Evolutionary conservation across 2,797 vertebrate species (phyloP).

Genomic region (Lutjanus argentimaculatus): DNA sequence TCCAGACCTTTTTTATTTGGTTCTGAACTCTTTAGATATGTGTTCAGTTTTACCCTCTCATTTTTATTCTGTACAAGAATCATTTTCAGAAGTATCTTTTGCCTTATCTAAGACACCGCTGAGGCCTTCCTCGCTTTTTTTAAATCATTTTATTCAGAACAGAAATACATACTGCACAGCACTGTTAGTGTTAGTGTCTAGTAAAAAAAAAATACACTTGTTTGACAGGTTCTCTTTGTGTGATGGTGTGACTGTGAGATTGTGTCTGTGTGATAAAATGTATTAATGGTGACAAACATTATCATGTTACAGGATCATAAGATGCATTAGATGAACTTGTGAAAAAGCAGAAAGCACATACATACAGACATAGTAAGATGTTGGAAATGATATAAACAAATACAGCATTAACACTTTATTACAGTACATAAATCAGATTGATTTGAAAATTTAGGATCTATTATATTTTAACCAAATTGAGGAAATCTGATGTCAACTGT

Average conservation of each 20-base stretch:
- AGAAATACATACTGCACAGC: not conserved
- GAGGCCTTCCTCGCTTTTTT: not conserved
- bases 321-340: not conserved
- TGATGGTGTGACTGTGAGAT: not conserved
- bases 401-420: not conserved
- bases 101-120: not conserved
- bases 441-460: not conserved
- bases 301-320: not conserved
- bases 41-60: not conserved
- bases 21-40: not conserved
- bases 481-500: not conserved
- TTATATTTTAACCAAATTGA: not conserved
- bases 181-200: not conserved
- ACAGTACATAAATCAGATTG: not conserved
- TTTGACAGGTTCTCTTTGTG: not conserved
- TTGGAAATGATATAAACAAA: not conserved
- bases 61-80: not conserved
- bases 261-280: not conserved
- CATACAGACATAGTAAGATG: not conserved
- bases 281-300: not conserved
- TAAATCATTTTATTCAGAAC: not conserved
- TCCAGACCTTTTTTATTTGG: not conserved
- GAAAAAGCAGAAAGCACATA: not conserved
- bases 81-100: not conserved
- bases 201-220: constrained; percentile 1